Evolutionary conservation across 2,888 invertebrate genomes (phyloP).

Genomic region (Himalopsyche anomala): DNA sequence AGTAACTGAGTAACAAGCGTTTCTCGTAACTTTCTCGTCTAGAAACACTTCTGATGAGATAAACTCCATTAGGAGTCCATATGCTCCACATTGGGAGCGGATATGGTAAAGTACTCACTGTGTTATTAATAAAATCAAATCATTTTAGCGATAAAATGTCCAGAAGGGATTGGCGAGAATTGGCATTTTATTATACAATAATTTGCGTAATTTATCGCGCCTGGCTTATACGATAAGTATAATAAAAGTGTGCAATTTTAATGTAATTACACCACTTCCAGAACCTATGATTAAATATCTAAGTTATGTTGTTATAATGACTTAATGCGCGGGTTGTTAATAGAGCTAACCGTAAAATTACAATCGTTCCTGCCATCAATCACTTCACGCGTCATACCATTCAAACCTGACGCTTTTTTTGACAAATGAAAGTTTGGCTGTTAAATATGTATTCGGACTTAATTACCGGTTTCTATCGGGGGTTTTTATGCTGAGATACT

Average conservation of each 20-base stretch:
- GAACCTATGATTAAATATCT: background rate
- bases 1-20: no score
- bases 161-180: no score
- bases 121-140: no score
- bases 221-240: background rate
- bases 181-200: no score
- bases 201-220: background rate
- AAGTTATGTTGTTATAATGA: constrained; percentile 31
- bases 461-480: background rate
- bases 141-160: no score
- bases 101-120: no score
- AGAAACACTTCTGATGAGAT: no score
- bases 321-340: constrained; percentile 28
- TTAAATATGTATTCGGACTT: background rate
- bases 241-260: background rate
- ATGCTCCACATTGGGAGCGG: no score
- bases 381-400: background rate
- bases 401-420: constrained; percentile 7
- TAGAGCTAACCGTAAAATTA: constrained; percentile 36
- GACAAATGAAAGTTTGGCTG: constrained; percentile 5
- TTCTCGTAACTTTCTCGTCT: no score
- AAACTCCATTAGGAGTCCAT: no score
- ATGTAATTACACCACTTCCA: background rate
- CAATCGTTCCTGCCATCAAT: background rate
- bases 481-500: background rate